phyloP scores from a whole-genome alignment of 2,888 invertebrate genomes.

The Epiblema foenella region DNA sequence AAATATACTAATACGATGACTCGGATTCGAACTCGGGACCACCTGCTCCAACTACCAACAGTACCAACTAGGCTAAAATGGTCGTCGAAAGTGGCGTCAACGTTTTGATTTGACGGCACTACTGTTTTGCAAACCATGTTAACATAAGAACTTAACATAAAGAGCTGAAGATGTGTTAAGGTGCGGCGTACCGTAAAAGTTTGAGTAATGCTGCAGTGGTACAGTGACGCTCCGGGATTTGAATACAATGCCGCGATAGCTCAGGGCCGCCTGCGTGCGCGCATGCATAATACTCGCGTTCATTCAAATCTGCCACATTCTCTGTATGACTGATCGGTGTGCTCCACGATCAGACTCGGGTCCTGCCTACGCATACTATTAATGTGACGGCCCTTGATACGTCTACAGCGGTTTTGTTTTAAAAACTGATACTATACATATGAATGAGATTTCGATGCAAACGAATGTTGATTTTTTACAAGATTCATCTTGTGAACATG shows the following conservation, averaged over 20 bases:
- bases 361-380: conserved; percentile 42
- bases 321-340: conserved; percentile 58
- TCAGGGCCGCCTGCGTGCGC: conserved; percentile 76
- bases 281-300: conserved; percentile 76
- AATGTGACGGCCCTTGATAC: conserved; percentile 34
- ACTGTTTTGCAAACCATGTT: neutral
- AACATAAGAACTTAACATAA: neutral
- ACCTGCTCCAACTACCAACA: too few species aligned
- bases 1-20: too few species aligned
- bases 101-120: neutral
- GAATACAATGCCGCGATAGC: conserved; percentile 82
- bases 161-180: conserved; percentile 50
- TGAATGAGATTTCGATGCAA: conserved; percentile 33
- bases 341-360: conserved; percentile 36
- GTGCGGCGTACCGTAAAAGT: conserved; percentile 61
- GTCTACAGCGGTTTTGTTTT: conserved; percentile 35
- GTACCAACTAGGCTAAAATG: too few species aligned
- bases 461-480: conserved; percentile 29
- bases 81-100: neutral
- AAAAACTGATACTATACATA: conserved; percentile 34
- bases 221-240: conserved; percentile 73
- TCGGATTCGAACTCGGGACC: too few species aligned
- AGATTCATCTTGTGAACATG: conserved; percentile 24
- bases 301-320: conserved; percentile 75
- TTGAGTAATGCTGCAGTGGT: conserved; percentile 66